phyloP scores from a whole-genome alignment of 92 coral and sea anemone genomes.

The Paragorgia papillata region DNA sequence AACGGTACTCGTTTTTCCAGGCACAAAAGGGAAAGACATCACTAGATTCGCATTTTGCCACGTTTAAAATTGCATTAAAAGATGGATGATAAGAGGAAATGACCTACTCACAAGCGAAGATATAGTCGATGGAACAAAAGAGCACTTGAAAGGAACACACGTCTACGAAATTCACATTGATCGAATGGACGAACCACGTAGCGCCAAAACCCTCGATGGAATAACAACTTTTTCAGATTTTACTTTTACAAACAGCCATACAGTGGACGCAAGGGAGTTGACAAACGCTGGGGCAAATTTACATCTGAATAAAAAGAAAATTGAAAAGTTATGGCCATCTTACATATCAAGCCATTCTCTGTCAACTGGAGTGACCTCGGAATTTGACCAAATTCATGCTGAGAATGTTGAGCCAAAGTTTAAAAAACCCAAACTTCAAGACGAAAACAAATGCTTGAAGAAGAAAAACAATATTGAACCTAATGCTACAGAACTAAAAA shows the following conservation, averaged over 20 bases:
- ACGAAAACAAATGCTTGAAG: not conserved
- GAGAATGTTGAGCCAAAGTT: slow-evolving; percentile 22
- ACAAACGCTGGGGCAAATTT: slow-evolving; percentile 16
- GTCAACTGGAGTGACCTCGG: slow-evolving; percentile 30
- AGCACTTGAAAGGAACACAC: slow-evolving; percentile 38
- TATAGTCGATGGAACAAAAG: slow-evolving; percentile 35
- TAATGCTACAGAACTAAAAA: not conserved
- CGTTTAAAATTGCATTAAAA: slow-evolving; percentile 35
- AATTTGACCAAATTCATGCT: slow-evolving; percentile 6
- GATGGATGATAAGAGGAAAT: slow-evolving; percentile 33
- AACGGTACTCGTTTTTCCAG: slow-evolving; percentile 39
- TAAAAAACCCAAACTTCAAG: slow-evolving; percentile 4
- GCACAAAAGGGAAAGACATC: slow-evolving; percentile 50
- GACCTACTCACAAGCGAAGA: slow-evolving; percentile 23
- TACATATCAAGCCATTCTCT: slow-evolving; percentile 5
- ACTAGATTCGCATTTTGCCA: slow-evolving; percentile 45
- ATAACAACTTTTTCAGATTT: slow-evolving; percentile 34
- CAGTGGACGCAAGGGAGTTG: slow-evolving; percentile 26
- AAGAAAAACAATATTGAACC: not conserved
- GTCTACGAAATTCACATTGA: slow-evolving; percentile 27
- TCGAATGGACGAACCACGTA: slow-evolving; percentile 8
- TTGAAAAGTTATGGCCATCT: slow-evolving; percentile 36
- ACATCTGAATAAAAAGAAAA: not conserved
- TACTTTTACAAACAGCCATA: not conserved
- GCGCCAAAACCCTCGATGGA: slow-evolving; percentile 15